phyloP scores from a whole-genome alignment of 1,140 invertebrate species.

The Aphelinus atriplicis region DNA sequence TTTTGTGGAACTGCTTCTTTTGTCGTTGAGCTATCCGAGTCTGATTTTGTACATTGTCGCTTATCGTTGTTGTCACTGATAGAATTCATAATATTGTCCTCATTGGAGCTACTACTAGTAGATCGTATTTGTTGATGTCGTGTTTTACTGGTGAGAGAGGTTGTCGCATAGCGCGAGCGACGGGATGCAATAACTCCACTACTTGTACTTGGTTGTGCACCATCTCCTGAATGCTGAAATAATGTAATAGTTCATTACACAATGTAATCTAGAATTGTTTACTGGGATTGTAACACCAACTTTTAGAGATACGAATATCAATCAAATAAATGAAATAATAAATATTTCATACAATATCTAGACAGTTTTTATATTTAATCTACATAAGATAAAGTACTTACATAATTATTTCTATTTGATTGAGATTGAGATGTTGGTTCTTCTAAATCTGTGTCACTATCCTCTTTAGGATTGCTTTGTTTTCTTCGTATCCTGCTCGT shows the following conservation, averaged over 20 bases:
- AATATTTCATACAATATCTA: no score
- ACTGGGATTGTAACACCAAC: no score
- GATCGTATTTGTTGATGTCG: slow-evolving; percentile 45
- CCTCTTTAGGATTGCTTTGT: slow-evolving; percentile 47
- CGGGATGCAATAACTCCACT: slow-evolving; percentile 54
- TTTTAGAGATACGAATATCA: no score
- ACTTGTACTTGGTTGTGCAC: slow-evolving; percentile 63
- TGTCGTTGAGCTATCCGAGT: slow-evolving; percentile 44
- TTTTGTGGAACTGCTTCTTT: slow-evolving; percentile 33
- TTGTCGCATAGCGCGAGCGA: slow-evolving; percentile 48
- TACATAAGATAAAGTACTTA: slow-evolving; percentile 7
- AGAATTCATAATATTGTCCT: slow-evolving; percentile 30
- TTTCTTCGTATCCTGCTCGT: slow-evolving; percentile 49
- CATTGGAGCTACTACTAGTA: slow-evolving; percentile 46
- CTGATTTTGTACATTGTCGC: slow-evolving; percentile 45
- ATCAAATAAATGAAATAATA: no score
- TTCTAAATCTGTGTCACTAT: slow-evolving; percentile 50
- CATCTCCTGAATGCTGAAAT: slow-evolving; percentile 41
- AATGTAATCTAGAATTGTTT: no score
- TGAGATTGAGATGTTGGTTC: slow-evolving; percentile 29
- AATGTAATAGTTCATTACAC: no score
- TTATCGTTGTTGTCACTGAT: slow-evolving; percentile 41
- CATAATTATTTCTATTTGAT: slow-evolving; percentile 23
- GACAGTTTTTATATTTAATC: neutral
- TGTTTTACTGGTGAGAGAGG: slow-evolving; percentile 38